Evolutionary conservation across 2,888 invertebrate species (phyloP), one percentile per base, ranked within the genome.

Genomic region (Neoscelio sp.): DNA sequence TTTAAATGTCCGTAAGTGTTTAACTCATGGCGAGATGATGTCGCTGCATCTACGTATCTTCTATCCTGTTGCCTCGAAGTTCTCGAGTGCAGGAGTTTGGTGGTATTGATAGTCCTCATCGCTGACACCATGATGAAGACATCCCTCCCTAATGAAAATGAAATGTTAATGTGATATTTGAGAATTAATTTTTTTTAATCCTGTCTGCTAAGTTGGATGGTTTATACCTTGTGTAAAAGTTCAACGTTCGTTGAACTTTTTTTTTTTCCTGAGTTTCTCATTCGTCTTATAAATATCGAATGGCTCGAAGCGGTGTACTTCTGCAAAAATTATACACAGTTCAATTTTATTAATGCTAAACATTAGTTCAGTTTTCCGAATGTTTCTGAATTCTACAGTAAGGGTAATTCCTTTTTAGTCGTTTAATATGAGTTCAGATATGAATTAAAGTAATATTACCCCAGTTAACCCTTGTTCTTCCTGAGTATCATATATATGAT

Each of bases 1-100:
- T 95, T 95, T 48, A 96, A 91, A 85, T 96, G 94, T 60, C 96
- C 96, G 86, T 95, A 95, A 84, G 94, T 94, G 86, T 95, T 96
- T 75, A 96, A 91, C 80, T 95, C 95, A 90, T 95, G 93, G 88
- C 93, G 94, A 48, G 93, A 92, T 2, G 94, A 93, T 62, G 93
- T 90, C 33, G 82, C 67, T 52, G 85, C 82, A 52, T 85, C 84
- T 26, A 82, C 71, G 67, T 84, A 84, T 46, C 84, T 83, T 54
- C 71, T 75, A 40, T 77, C 75, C 68, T 71, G 48, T 46, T 76
- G 70, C 30, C 80, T 75, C 50, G 75, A 75, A 23, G 65, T 81
- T 78, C 78, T 82, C 82, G 70, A 82, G 78, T 82, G 82, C 75
- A 78, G n/a, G n/a, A n/a, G n/a, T n/a, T n/a, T 7, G 52, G 40